A percentile compares a stretch with the other conserved stretches of the same genome.
Evolutionary conservation across 2,888 invertebrate genomes (phyloP).

Genomic region (Eupithecia vulgata): DNA sequence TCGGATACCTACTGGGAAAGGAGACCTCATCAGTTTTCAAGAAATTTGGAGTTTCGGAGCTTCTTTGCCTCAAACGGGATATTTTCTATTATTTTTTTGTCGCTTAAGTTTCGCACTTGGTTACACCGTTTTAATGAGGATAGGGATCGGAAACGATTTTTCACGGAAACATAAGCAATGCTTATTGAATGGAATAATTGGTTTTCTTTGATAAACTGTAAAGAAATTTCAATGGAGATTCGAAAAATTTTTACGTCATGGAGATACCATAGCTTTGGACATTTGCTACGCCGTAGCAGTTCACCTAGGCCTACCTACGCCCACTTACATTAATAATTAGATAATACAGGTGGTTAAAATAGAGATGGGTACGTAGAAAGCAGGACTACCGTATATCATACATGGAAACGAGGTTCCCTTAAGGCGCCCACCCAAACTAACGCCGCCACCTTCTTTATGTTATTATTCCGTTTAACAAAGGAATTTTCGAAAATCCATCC

Average conservation of each 20-base stretch:
- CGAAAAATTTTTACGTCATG: not conserved
- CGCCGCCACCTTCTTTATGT: too few relatives aligned
- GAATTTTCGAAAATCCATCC: too few relatives aligned
- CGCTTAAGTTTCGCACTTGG: slow-evolving; percentile 31
- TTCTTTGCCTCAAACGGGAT: slow-evolving; percentile 40
- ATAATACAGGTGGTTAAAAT: too few relatives aligned
- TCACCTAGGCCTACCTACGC: too few relatives aligned
- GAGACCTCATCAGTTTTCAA: not conserved
- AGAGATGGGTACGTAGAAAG: too few relatives aligned
- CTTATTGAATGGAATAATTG: slow-evolving; percentile 22
- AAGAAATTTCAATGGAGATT: not conserved
- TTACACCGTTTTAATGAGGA: slow-evolving; percentile 38
- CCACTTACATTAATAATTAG: too few relatives aligned
- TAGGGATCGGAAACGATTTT: slow-evolving; percentile 32
- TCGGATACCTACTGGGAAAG: not conserved
- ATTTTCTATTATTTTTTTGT: slow-evolving; percentile 23
- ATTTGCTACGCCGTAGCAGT: not conserved
- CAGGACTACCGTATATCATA: too few relatives aligned
- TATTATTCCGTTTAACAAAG: too few relatives aligned
- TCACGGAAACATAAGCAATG: slow-evolving; percentile 23
- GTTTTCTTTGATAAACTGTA: not conserved
- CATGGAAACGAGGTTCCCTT: too few relatives aligned
- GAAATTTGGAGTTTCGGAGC: slow-evolving; percentile 23
- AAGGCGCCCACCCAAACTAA: too few relatives aligned
- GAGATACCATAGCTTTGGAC: not conserved